Evolutionary conservation across 2,113 vertebrate species (phyloP), one percentile per base, ranked within the genome.

Genomic region (Gallinago jamesoni): DNA sequence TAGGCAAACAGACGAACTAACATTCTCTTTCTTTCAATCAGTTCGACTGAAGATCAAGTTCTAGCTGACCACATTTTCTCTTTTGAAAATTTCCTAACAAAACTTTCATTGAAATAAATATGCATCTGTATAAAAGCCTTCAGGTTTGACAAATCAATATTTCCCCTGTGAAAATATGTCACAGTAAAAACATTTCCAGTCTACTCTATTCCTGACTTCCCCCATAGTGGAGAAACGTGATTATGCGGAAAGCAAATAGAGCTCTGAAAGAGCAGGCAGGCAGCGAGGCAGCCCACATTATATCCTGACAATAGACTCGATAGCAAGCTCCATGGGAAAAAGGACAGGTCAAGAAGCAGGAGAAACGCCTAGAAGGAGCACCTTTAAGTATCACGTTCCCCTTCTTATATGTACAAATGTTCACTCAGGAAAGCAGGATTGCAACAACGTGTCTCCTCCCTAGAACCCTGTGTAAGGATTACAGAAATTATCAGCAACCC

Each of bases 271-370:
- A 39, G 39, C 39, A 39, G 39, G 37, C 37, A 50, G 50, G 23
- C 0, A 3, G 33, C 3, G 3, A 76, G 23, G 22, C 23, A n/a
- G 8, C 19, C 6, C 3, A 1, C 6, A 27, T 52, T 57, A 20
- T 22, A 13, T 7, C 12, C 12, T 30, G 21, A 41, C n/a, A 63
- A 53, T 18, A 57, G 15, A 62, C 17, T 35, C 28, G 33, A 45
- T 16, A 50, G 13, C 35, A 73, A 86, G 53, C 6, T 62, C 14
- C 18, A 47, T 7, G 6, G 27, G 5, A 77, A 85, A 73, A 79
- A 57, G 4, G 7, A 33, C 10, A 47, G 45, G 8, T 47, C 22
- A 39, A 73, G 30, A 52, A 80, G 31, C 12, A 57, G 24, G 24
- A 35, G 3, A 73, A 69, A 83, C 1, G 2, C 25, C 21, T 55